A percentile compares a stretch with the other conserved stretches of the same genome.
These are phyloP conservation scores for Steinernema khuongi DNA, from an alignment of 1,140 invertebrate genomes.

Conservation along the genomic window DNA sequence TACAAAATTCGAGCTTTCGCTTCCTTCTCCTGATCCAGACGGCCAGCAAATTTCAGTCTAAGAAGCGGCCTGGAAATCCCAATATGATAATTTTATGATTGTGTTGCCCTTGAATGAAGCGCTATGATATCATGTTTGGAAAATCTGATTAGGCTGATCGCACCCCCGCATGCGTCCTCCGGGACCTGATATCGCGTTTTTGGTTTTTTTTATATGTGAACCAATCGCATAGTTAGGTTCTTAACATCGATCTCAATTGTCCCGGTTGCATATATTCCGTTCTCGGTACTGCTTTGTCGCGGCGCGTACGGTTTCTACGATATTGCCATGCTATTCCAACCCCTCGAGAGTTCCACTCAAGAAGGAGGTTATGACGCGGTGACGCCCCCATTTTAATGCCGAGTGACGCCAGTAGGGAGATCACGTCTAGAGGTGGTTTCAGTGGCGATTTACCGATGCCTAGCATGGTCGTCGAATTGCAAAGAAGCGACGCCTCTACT, in stretches of 20 bases:
- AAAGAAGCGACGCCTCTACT: not conserved
- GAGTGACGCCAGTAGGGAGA: slow-evolving; percentile 12
- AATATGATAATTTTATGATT: too few relatives aligned
- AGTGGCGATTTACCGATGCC: not conserved
- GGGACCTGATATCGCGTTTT: not conserved
- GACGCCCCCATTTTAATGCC: slow-evolving; percentile 4
- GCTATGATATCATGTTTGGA: not conserved
- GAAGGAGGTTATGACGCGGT: slow-evolving; percentile 5
- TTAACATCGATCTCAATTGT: too few relatives aligned
- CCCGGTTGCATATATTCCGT: too few relatives aligned
- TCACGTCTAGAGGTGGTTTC: not conserved
- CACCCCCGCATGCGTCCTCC: not conserved
- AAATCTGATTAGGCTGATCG: not conserved
- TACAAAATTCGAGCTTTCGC: too few relatives aligned
- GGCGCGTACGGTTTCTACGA: too few relatives aligned
- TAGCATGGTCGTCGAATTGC: not conserved
- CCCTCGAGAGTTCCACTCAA: not conserved
- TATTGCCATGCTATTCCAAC: not conserved
- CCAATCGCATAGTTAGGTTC: too few relatives aligned
- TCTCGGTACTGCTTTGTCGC: too few relatives aligned
- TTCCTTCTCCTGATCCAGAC: too few relatives aligned
- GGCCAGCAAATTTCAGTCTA: too few relatives aligned
- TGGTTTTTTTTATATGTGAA: not conserved
- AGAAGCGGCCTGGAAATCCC: too few relatives aligned
- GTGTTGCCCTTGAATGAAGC: too few relatives aligned